phyloP scores from a whole-genome alignment of 92 coral and sea anemone species.

The Paragorgia papillata region DNA sequence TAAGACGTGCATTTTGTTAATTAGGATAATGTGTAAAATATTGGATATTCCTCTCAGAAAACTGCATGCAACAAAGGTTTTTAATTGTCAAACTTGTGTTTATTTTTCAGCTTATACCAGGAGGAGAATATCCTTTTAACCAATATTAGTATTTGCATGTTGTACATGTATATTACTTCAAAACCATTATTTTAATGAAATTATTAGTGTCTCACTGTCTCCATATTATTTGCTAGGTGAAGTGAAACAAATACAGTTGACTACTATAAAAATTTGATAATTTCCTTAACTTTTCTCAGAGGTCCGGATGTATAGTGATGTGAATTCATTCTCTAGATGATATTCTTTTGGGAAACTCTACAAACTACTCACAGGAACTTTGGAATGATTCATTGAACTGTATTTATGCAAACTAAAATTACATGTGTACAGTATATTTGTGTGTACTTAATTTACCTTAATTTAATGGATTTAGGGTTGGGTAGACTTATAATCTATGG shows the following conservation, averaged over 20 bases:
- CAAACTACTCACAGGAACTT: background rate
- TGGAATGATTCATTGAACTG: background rate
- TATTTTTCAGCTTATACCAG: conserved; percentile 82
- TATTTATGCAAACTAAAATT: conserved; percentile 20
- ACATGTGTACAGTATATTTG: background rate
- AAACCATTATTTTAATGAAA: no score
- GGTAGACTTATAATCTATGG: no score
- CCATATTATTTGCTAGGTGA: no score
- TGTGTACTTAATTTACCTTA: background rate
- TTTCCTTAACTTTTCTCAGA: conserved; percentile 28
- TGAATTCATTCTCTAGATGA: background rate
- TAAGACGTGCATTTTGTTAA: conserved; percentile 14
- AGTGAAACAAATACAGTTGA: no score
- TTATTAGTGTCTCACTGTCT: no score
- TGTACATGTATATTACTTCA: no score
- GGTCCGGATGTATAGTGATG: conserved; percentile 29
- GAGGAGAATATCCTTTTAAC: conserved; percentile 95
- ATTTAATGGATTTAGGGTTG: background rate
- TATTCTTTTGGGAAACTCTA: background rate
- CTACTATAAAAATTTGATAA: background rate
- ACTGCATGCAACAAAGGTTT: no score
- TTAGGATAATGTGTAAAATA: background rate
- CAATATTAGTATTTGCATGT: no score
- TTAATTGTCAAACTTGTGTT: no score
- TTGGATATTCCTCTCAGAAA: background rate